Base-by-base conservation (phyloP, 2,113 vertebrate genomes). In the Conger conger region DNA sequence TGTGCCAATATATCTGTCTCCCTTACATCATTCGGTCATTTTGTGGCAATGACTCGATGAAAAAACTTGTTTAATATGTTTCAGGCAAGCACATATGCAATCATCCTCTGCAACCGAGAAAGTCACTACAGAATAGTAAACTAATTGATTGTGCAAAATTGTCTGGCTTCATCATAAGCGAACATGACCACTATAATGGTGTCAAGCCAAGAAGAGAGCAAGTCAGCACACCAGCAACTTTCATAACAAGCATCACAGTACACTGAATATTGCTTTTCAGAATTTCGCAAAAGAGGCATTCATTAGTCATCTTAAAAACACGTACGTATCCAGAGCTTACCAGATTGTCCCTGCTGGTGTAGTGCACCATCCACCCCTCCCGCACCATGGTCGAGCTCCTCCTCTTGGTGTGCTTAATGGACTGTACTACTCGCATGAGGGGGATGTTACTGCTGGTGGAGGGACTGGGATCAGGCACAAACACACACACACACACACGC, bases 331-430 rank as follows among this genome's bases (percentile, higher is more conserved):
- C 20, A 27, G 54, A 87, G 96, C 97, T 97, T 90, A 99, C 98
- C 96, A 99, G 94, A 90, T 98, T 98, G 89, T 99, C 98, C 93
- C 96, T 96, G 92, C 96, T 99, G 82, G 97, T 97, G 86, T 97
- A 98, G 91, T 99, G 98, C 89, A 99, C 98, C 98, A 99, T 99
- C 98, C 98, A 99, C 73, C 98, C 98, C 92, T 99, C 98, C 92
- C 97, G 98, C 90, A 99, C 97, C 95, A 99, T 92, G 27, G 97
- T 99, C 94, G 97, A 98, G 95, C 98, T 99, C 95, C 97, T 96
- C 94, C 98, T 96, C 93, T 99, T 99, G 84, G 97, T 99, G 90
- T 99, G 98, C 90, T 99, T 99, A 91, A 99, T 95, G 0, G 98
- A 99, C 89, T 99, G 98, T 68, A 99, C 98, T 90, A 99, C 98